Base-by-base conservation (phyloP, 2,797 vertebrate species). In the Acrossocheilus fasciatus region DNA sequence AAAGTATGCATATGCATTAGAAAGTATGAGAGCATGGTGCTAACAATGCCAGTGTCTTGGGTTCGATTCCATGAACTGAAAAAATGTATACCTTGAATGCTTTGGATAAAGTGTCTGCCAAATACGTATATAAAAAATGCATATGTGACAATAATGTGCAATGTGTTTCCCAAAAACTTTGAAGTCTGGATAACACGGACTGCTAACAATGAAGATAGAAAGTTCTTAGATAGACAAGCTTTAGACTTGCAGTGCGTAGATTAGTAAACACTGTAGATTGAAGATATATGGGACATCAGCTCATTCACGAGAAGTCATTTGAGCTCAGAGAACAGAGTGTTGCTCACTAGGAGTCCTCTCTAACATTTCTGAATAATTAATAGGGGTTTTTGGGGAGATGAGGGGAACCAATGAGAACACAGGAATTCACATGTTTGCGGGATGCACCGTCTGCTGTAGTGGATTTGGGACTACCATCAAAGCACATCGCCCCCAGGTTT, bases 351-450 rank as follows among this genome's bases (percentile, higher is more conserved):
- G 85, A 69, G 4, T 84, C 77, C 88, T 77, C 78, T 54, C n/a
- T 50, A 30, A 86, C 26, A 30, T 88, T 91, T 85, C 89, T 93
- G 89, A 93, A 92, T 90, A 91, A 93, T 94, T 93, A 83, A 94
- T 87, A 59, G 41, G 41, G 34, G 2, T 30, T 54, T 80, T 86
- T 85, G n/a, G 82, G 47, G 82, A 76, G 59, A 64, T 74, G 62
- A 86, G 47, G 86, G 82, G 87, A 87, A 76, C 80, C 90, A 87
- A 69, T 87, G 86, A 91, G 88, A 89, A 81, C 77, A 62, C 4
- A 52, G 81, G 64, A 62, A 82, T 89, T 86, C 82, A 68, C 74
- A 89, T 8, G 30, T 5, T 20, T 36, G 7, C 26, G 18, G 62
- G 82, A 70, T 2, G n/a, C 41, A 57, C 82, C 36, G 81, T 81